Percentiles rank a stretch among this genome's conserved stretches.
phyloP scores from a whole-genome alignment of 2,113 vertebrate species.

The Fregetta grallaria region DNA sequence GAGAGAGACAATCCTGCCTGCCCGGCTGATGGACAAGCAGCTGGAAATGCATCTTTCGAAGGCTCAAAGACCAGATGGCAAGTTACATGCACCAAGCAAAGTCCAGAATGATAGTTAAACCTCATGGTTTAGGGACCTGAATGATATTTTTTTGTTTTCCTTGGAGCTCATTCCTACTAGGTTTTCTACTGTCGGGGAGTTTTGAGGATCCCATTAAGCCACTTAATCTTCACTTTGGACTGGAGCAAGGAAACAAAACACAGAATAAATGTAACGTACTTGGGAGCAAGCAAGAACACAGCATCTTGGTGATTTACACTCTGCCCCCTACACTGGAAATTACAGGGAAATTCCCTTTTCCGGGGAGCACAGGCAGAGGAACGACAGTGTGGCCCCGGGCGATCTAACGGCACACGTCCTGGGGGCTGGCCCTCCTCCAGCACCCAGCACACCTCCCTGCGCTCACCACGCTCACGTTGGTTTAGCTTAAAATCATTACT shows the following conservation, averaged over 20 bases:
- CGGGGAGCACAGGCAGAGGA: neutral
- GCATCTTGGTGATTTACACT: neutral
- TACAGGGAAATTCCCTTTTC: neutral
- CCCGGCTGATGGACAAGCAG: neutral
- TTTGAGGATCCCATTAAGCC: neutral
- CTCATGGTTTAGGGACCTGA: neutral
- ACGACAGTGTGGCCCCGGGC: accelerated
- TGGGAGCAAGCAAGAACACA: neutral
- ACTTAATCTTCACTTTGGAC: neutral
- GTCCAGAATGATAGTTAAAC: neutral
- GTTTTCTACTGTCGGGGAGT: neutral
- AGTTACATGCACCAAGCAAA: neutral
- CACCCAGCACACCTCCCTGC: neutral
- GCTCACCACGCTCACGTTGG: neutral
- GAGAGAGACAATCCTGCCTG: neutral
- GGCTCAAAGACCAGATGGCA: neutral
- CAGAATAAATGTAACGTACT: accelerated
- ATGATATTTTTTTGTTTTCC: neutral
- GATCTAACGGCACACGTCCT: accelerated
- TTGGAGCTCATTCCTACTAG: neutral
- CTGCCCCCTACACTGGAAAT: neutral
- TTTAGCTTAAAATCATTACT: neutral
- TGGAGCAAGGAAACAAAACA: neutral
- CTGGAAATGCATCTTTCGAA: neutral
- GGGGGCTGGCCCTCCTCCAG: neutral